Percentiles rank a stretch among this genome's conserved stretches.
Evolutionary conservation across 2,888 invertebrate genomes (phyloP).

Genomic region (Urechis unicinctus): DNA sequence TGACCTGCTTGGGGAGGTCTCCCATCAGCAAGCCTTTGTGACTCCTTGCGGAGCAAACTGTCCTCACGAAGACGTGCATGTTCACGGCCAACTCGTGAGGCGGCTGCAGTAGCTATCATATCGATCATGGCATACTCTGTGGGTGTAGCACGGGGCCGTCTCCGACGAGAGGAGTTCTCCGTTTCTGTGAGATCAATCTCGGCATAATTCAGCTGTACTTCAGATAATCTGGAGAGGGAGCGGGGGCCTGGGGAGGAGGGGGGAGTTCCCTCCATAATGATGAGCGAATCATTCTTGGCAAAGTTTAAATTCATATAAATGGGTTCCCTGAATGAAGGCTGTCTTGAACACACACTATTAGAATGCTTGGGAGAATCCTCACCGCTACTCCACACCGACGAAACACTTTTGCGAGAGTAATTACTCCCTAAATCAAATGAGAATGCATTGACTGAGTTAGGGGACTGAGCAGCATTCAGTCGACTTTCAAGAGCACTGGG

Average conservation of each 20-base stretch:
- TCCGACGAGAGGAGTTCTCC: conserved; percentile 8
- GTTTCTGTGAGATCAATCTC: conserved; percentile 40
- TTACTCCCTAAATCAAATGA: conserved; percentile 28
- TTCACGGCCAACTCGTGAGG: conserved; percentile 40
- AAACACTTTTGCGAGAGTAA: conserved; percentile 4
- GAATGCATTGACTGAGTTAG: conserved; percentile 26
- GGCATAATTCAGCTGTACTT: conserved; percentile 43
- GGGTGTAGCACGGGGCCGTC: neutral
- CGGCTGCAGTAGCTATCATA: conserved; percentile 44
- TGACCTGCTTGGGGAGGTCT: neutral
- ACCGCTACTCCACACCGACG: conserved; percentile 15
- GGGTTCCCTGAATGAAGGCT: conserved; percentile 17
- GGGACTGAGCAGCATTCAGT: conserved; percentile 26
- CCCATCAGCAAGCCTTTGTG: neutral
- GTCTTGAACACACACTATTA: neutral
- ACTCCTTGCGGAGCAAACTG: conserved; percentile 19
- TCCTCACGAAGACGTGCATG: conserved; percentile 44
- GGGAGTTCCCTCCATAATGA: conserved; percentile 7
- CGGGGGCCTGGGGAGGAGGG: conserved; percentile 8
- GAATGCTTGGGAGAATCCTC: conserved; percentile 25
- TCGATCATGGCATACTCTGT: conserved; percentile 48
- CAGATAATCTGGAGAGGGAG: conserved; percentile 18
- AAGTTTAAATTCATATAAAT: conserved; percentile 20
- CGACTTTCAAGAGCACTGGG: conserved; percentile 17
- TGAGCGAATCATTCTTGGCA: conserved; percentile 5